Percentiles rank a stretch among this genome's conserved stretches.
Evolutionary conservation across 2,113 vertebrate genomes (phyloP).

Genomic region (Pungitius pungitius): DNA sequence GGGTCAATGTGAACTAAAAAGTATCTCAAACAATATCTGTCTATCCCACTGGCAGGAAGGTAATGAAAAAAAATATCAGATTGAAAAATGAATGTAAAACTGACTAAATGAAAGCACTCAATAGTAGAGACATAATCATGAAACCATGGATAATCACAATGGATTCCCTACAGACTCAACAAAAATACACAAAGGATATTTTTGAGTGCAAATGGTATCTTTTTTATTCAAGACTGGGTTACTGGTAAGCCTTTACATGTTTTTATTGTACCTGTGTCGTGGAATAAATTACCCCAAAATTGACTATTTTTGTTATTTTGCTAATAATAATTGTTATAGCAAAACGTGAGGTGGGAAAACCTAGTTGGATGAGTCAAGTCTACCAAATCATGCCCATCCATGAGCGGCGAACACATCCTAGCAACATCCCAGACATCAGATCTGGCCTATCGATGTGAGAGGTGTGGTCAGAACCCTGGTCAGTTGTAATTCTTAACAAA

Average conservation of each 20-base stretch:
- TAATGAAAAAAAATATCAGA: neutral
- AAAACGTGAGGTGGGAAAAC: constrained; percentile 30
- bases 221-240: neutral
- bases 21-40: neutral
- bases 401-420: constrained; percentile 33
- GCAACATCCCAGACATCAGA: constrained; percentile 51
- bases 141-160: neutral
- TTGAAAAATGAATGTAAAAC: neutral
- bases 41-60: neutral
- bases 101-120: neutral
- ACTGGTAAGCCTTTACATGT: constrained; percentile 9
- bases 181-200: neutral
- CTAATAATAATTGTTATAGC: constrained; percentile 12
- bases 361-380: constrained; percentile 6
- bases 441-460: constrained; percentile 32
- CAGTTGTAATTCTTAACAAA: constrained; percentile 29
- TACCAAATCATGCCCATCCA: constrained; percentile 38
- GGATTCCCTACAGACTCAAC: neutral
- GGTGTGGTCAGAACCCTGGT: constrained; percentile 5
- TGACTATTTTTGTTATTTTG: neutral
- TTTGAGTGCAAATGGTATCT: constrained; percentile 2
- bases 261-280: constrained; percentile 1
- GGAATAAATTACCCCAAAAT: neutral
- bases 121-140: neutral
- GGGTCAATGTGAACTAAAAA: too few species aligned